Evolutionary conservation across 2,113 vertebrate genomes (phyloP).

Genomic region (Galbula dea): DNA sequence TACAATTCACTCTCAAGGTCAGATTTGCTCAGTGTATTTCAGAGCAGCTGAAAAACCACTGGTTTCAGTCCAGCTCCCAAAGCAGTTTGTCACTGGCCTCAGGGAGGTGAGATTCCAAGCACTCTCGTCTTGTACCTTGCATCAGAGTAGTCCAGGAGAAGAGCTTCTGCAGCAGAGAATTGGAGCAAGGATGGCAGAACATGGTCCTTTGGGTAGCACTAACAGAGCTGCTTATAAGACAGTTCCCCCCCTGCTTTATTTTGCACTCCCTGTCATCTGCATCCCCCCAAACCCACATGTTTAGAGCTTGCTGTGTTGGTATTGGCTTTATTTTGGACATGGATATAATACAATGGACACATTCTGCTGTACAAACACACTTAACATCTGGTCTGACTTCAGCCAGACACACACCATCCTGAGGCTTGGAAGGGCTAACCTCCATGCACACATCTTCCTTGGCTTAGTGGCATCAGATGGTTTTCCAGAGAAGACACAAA

Average conservation of each 20-base stretch:
- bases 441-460: constrained; percentile 28
- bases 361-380: constrained; percentile 45
- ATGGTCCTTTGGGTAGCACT: neutral
- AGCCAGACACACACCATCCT: constrained; percentile 37
- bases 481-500: constrained; percentile 34
- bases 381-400: neutral
- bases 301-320: constrained; percentile 5
- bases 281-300: rapidly evolving
- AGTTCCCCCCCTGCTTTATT: no score
- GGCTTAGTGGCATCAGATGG: neutral
- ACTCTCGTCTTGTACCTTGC: neutral
- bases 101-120: neutral
- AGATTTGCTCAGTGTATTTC: neutral
- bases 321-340: constrained; percentile 64
- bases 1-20: neutral
- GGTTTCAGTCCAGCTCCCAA: neutral
- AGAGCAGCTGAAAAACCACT: neutral
- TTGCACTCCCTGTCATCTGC: no score
- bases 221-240: neutral
- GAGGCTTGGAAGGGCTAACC: no score
- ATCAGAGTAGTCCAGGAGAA: neutral
- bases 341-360: constrained; percentile 58
- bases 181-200: neutral
- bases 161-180: neutral
- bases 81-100: neutral